Evolutionary conservation across 2,113 vertebrate species (phyloP), one percentile per base, ranked within the genome.

Genomic region (Laterallus jamaicensis): DNA sequence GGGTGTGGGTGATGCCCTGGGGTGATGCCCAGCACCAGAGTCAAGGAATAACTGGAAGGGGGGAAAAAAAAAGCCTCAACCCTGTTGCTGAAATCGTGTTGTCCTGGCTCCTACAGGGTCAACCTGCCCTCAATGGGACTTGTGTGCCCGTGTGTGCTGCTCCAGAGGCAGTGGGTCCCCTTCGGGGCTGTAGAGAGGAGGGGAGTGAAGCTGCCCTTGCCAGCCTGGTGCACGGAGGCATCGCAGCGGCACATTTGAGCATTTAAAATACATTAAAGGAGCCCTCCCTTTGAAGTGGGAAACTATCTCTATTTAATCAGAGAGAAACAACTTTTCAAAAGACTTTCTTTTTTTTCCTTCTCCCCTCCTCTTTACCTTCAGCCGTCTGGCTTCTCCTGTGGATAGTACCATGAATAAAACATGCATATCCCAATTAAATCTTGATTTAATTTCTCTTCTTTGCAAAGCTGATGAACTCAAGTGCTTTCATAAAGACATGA

Each of bases 401-500:
- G 98, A 98, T 98, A 98, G 97, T 97, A 97, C 96, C 97, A 98
- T 98, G 98, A 98, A 98, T 98, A 98, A 98, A 98, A 99, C 98
- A 98, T 98, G 97, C 97, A 97, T 98, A 97, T 98, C 97, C 98
- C 98, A 99, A 98, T 99, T 99, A 99, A 98, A 98, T 98, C 97
- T 98, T 98, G 97, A 98, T 98, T 98, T 98, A 99, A 98, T 98
- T 98, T 98, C 97, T 98, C 97, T 97, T 98, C 98, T 98, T 98
- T 98, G 98, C 98, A 98, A 98, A 99, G 98, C 98, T 98, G 98
- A 99, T 98, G 98, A 99, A 98, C 98, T 98, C 96, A 77, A 98
- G 98, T 97, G 98, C 98, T 98, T 98, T 98, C 98, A 98, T 98
- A 98, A 98, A 98, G 98, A 98, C 95, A 78, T 67, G 97, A 97